Base-by-base conservation (phyloP, 2,797 vertebrate species). In the Bradypus variegatus region DNA sequence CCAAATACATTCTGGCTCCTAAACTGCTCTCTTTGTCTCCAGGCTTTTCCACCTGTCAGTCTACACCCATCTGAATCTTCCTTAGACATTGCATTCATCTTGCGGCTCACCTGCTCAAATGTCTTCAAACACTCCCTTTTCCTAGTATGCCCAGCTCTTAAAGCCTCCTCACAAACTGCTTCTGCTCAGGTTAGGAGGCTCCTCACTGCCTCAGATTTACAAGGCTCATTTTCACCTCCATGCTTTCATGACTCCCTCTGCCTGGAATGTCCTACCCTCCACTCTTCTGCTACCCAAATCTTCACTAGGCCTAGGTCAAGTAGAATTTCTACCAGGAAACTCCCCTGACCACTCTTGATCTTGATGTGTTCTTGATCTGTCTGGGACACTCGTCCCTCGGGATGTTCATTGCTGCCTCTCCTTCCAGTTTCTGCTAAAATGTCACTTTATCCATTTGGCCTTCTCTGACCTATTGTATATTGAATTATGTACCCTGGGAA, bases 21-120 rank as follows among this genome's bases (percentile, higher is more conserved):
- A 80, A 93, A 80, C 38, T 48, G 55, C 60, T 79, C 70, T 86
- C 77, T 92, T 85, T 67, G 41, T 87, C 50, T 92, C 53, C 48
- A 81, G 65, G 33, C 23, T 85, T 88, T 92, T 69, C 83, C 48
- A 53, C 58, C 64, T 92, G 83, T 48, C 73, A 48, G 38, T 62
- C 72, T 19, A 31, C 13, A 69, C 12, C 21, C 48, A 77, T 58
- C 60, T 85, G 82, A 82, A 72, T 83, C 64, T 89, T 92, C 62
- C 64, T 64, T 41, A 82, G 70, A 80, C 72, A 77, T 72, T 89
- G 45, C n/a, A 85, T 78, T 85, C 19, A 45, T 72, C 48, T 80
- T 84, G 53, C 82, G 60, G 14, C 38, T 80, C 23, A 60, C n/a
- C 53, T 73, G 41, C 72, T 91, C 80, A 75, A 89, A 31, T n/a